These are phyloP conservation scores for Spilarctia lutea DNA, from an alignment of 2,888 invertebrate genomes.

Conservation along the genomic window DNA sequence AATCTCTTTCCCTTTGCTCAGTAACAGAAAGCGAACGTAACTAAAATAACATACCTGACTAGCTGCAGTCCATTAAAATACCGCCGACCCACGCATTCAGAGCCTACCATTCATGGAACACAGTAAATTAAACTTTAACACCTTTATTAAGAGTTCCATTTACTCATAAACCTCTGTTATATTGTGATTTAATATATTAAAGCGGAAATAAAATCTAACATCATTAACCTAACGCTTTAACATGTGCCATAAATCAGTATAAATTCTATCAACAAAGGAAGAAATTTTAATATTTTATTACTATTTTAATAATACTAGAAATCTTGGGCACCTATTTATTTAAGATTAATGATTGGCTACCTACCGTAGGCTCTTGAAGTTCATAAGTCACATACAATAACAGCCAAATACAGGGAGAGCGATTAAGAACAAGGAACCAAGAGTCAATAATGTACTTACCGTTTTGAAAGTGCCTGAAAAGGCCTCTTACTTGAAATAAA, in stretches of 20 bases:
- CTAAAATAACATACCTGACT: conserved; percentile 56
- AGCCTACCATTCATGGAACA: conserved; percentile 38
- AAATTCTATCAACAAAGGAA: conserved; percentile 56
- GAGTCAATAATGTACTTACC: too few relatives aligned
- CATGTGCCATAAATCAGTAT: conserved; percentile 47
- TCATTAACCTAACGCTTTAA: conserved; percentile 44
- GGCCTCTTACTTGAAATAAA: too few relatives aligned
- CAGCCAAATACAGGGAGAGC: neutral
- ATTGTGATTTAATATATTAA: conserved; percentile 19
- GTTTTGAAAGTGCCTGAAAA: too few relatives aligned
- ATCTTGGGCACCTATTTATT: conserved; percentile 36
- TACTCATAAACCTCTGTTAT: neutral
- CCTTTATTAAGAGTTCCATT: conserved; percentile 15
- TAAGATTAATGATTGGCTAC: conserved; percentile 20
- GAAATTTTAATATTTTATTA: conserved; percentile 42
- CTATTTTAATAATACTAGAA: conserved; percentile 39
- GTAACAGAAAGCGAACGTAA: conserved; percentile 53
- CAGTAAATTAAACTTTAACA: conserved; percentile 56
- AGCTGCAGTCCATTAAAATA: conserved; percentile 70
- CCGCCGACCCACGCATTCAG: conserved; percentile 63
- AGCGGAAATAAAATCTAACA: conserved; percentile 56
- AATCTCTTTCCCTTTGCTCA: conserved; percentile 36
- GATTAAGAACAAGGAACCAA: too few relatives aligned
- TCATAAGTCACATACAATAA: neutral
- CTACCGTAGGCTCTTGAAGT: neutral